Conservation (phyloP, 1,140 invertebrate species). For the Odontomachus brunneus region DNA sequence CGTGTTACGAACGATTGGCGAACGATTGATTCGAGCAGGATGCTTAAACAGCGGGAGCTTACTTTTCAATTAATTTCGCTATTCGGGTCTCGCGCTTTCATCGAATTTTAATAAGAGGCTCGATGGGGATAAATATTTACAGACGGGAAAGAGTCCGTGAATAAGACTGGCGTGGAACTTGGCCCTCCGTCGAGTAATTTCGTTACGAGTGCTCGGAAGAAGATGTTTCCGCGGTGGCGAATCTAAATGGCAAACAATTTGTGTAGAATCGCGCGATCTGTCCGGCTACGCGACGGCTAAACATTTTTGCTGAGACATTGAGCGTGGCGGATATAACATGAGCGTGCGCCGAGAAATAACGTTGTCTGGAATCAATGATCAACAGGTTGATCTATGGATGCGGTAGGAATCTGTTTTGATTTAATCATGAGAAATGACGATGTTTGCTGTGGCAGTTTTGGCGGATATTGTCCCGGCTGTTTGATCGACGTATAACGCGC, state of each 20-base stretch:
- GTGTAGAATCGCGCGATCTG: neutral
- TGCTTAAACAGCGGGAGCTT: neutral
- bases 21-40: neutral
- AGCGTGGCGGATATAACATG: neutral
- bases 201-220: neutral
- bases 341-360: neutral
- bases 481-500: neutral
- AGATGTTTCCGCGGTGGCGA: neutral
- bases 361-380: conserved; percentile 39
- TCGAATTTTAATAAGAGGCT: too few species aligned
- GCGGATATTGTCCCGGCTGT: conserved; percentile 19
- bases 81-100: too few species aligned
- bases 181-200: too few species aligned
- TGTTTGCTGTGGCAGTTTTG: conserved; percentile 34
- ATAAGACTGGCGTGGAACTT: too few species aligned
- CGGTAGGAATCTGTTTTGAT: conserved; percentile 46
- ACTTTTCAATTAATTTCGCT: conserved; percentile 12
- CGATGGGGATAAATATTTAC: too few species aligned
- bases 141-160: too few species aligned
- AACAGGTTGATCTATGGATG: conserved; percentile 52
- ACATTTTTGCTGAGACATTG: conserved; percentile 16
- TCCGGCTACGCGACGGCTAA: neutral
- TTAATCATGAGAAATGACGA: conserved; percentile 51
- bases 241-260: conserved; percentile 17
- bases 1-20: neutral